phyloP scores from a whole-genome alignment of 2,797 vertebrate species.

The Hypotaenidia okinawae region DNA sequence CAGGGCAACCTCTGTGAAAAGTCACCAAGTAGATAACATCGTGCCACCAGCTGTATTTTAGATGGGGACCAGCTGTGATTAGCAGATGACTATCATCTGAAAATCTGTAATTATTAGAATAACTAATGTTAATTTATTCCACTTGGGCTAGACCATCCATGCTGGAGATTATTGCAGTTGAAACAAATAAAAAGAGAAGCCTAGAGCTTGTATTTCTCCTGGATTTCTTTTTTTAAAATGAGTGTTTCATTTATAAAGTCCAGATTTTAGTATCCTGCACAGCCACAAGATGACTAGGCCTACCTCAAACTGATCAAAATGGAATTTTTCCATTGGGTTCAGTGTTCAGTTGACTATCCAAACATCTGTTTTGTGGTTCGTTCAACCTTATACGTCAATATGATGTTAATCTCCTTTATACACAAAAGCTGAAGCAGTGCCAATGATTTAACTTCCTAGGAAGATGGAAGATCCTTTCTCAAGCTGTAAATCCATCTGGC shows the following conservation, averaged over 20 bases:
- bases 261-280: constrained; percentile 29
- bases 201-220: constrained; percentile 3
- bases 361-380: constrained; percentile 66
- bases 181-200: background rate
- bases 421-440: constrained; percentile 56
- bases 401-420: constrained; percentile 62
- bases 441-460: constrained; percentile 48
- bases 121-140: constrained; percentile 14
- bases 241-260: constrained; percentile 41
- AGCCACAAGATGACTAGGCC: constrained; percentile 10
- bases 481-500: constrained; percentile 61
- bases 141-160: background rate
- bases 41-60: background rate
- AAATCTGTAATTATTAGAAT: background rate
- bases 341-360: constrained; percentile 47
- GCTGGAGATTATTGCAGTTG: background rate
- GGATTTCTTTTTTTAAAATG: background rate
- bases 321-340: constrained; percentile 60
- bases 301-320: constrained; percentile 63
- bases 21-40: background rate
- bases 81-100: background rate
- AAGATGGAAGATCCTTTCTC: constrained; percentile 60
- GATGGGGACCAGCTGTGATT: background rate
- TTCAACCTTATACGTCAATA: constrained; percentile 62
- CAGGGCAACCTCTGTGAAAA: background rate